Conservation (phyloP, 2,888 invertebrate species). For the Lasioglossum marginatum region DNA sequence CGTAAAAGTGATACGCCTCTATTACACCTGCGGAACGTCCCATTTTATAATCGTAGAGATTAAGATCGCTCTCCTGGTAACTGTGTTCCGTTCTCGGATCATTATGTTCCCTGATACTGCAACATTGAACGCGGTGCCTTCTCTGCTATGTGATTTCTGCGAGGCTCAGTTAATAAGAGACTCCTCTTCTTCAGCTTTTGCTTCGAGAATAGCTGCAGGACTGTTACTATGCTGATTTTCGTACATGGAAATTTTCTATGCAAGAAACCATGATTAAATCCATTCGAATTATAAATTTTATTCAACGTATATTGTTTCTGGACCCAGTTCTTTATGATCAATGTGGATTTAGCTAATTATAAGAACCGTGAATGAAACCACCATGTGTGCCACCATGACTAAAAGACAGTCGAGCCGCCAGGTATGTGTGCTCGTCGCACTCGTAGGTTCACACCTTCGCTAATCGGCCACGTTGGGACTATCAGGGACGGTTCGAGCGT, state of each 20-base stretch:
- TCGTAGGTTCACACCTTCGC: slow-evolving; percentile 76
- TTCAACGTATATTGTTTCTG: no score
- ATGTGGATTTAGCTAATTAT: no score
- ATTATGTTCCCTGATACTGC: neutral
- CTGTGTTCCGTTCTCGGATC: neutral
- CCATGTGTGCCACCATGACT: no score
- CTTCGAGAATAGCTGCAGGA: neutral
- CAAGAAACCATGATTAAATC: no score
- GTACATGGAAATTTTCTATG: no score
- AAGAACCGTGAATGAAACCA: no score
- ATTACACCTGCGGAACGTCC: slow-evolving; percentile 31
- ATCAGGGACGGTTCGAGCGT: slow-evolving; percentile 72
- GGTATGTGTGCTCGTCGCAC: slow-evolving; percentile 61
- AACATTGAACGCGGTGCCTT: neutral
- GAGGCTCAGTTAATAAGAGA: neutral
- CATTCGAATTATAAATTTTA: no score
- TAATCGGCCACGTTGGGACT: slow-evolving; percentile 80
- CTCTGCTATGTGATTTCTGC: neutral
- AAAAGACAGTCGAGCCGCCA: no score
- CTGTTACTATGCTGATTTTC: neutral
- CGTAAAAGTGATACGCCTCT: slow-evolving; percentile 44
- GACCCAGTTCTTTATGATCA: no score
- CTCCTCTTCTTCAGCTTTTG: neutral
- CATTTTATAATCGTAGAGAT: slow-evolving; percentile 37
- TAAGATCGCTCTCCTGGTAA: neutral